Evolutionary conservation across 2,797 vertebrate species (phyloP), one percentile per base, ranked within the genome.

Genomic region (Phrynocephalus forsythii): DNA sequence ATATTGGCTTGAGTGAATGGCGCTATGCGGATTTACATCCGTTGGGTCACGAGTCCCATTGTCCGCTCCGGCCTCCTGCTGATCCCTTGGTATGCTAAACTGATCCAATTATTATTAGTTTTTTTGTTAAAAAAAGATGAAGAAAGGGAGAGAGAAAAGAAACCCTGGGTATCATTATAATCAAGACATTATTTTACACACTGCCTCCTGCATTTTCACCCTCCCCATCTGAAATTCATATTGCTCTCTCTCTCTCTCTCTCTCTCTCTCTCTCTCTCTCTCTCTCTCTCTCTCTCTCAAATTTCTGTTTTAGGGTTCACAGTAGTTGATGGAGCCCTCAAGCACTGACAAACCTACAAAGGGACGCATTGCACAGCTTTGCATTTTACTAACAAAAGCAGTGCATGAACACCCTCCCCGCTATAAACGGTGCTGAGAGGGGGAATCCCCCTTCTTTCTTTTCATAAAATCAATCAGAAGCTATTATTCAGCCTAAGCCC

Each of bases 391-490:
- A 91, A 96, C 94, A 95, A 95, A 96, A 96, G 93, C 95, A 71
- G 92, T 93, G 26, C 90, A 90, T 79, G 91, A 94, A 94, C 38
- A 84, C 80, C 24, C 6, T 75, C 60, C 56, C 26, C 69, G 22
- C 16, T 66, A 67, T 72, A 93, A 94, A 86, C 69, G 93, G 90
- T 86, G 82, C 20, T 83, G 91, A 73, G 69, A 28, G 71, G 69
- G 68, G 33, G 5, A 1, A 10, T 44, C 22, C 77, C 44, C 69
- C 63, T 20, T 69, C 63, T 69, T 15, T 91, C 44, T 93, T 95
- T 91, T 76, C 93, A 94, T 94, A 95, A 92, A 96, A 96, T 95
- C 96, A 96, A 91, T 96, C 96, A 95, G 94, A 89, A 88, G 26
- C 92, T 78, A 94, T 94, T 95, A 94, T 96, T 95, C 92, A 5